Evolutionary conservation across 2,888 invertebrate genomes (phyloP).

Genomic region (Ichneumon xanthorius): DNA sequence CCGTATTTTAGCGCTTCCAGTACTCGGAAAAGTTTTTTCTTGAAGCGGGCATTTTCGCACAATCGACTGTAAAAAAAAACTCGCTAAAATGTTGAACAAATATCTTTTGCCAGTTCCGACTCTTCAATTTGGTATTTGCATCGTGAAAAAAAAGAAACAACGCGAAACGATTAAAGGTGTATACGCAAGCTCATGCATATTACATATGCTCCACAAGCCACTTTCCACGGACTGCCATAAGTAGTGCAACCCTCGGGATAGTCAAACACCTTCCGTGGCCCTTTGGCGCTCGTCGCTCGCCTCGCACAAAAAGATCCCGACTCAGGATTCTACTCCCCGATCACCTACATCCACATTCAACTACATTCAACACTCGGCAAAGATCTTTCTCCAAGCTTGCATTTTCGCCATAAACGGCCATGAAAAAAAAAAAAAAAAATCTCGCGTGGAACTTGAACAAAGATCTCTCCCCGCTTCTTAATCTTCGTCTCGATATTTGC

Average conservation of each 20-base stretch:
- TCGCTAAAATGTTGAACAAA: neutral
- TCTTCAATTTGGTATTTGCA: neutral
- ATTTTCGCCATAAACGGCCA: no score
- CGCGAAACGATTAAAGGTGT: neutral
- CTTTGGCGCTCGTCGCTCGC: constrained; percentile 32
- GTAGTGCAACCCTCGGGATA: constrained; percentile 47
- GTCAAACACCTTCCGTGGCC: constrained; percentile 41
- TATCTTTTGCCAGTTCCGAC: neutral
- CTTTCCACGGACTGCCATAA: constrained; percentile 11
- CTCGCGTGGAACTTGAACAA: no score
- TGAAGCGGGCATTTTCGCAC: neutral
- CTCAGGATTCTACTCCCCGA: neutral
- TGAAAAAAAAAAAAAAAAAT: no score
- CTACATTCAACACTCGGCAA: no score
- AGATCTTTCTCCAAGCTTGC: neutral
- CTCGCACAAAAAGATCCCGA: neutral
- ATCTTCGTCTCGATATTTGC: no score
- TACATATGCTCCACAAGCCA: neutral
- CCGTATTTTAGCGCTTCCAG: neutral
- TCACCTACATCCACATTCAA: neutral
- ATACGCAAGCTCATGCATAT: constrained; percentile 30
- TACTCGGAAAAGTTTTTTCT: neutral
- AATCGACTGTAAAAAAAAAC: no score
- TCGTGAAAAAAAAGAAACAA: no score
- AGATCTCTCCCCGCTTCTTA: no score